Evolutionary conservation across 2,797 vertebrate species (phyloP), one percentile per base, ranked within the genome.

Genomic region (Alosa sapidissima): DNA sequence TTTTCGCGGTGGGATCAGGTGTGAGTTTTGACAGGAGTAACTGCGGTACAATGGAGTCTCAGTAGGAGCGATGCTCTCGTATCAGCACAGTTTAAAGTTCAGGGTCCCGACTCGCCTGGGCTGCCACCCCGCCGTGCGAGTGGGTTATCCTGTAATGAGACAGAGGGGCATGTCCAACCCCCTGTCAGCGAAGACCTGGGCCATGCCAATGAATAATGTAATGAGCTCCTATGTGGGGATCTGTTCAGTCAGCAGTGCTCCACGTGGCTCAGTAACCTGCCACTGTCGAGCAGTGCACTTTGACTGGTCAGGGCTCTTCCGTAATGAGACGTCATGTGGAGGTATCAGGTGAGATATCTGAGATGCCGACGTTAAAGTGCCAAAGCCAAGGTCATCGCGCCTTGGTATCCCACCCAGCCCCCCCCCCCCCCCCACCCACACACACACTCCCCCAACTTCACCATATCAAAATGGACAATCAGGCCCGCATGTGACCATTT

Each of bases 281-380:
- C 92, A 93, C 92, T 93, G 94, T 93, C 91, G 90, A 95, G 94
- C 92, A 91, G 89, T 92, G 93, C 94, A 94, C 94, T 94, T 94
- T 93, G 91, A 92, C 94, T 94, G 92, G 48, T 91, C 92, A 91
- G 91, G 93, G 89, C 91, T 93, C 93, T 95, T 95, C 94, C 93
- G 93, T 95, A 95, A 94, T 95, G 94, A 95, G 91, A 92, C 90
- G 91, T 92, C 92, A 92, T 93, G 93, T 92, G 92, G 93, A 93
- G 93, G 94, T 95, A 95, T 95, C 94, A 93, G 94, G 92, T 94
- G 89, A 94, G 94, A 95, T 94, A 95, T 94, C 94, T 94, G 94
- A 95, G 94, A 94, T 95, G 92, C 92, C 93, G 90, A 93, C 68
- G 36, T 33, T 13, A 72, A 72, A 72, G 72, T 78, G 88, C 82